phyloP scores from a whole-genome alignment of 92 coral and sea anemone species.

The Porites divaricata region DNA sequence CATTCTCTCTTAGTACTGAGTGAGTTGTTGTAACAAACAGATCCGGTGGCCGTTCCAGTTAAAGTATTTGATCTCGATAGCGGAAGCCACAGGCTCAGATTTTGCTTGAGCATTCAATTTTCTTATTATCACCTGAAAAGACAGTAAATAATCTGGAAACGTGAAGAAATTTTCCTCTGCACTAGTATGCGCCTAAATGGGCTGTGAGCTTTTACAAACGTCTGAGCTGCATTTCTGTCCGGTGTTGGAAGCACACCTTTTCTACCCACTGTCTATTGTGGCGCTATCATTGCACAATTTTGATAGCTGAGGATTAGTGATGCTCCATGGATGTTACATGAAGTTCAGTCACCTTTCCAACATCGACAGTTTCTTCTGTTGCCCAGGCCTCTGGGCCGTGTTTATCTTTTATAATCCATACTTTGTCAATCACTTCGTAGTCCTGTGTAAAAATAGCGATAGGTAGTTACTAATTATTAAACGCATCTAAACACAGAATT shows the following conservation, averaged over 20 bases:
- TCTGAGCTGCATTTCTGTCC: background rate
- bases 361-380: slow-evolving; percentile 8
- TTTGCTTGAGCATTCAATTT: too few species aligned
- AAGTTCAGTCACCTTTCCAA: slow-evolving; percentile 27
- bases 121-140: too few species aligned
- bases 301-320: background rate
- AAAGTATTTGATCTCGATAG: too few species aligned
- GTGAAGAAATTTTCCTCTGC: too few species aligned
- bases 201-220: too few species aligned
- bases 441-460: slow-evolving; percentile 48
- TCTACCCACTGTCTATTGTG: background rate
- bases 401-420: slow-evolving; percentile 93
- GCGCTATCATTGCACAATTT: background rate
- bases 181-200: too few species aligned
- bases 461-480: too few species aligned
- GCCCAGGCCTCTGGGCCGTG: slow-evolving; percentile 85
- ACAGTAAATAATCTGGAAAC: too few species aligned
- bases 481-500: background rate
- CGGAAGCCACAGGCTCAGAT: too few species aligned
- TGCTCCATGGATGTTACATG: slow-evolving; percentile 46
- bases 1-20: too few species aligned
- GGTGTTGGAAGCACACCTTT: background rate
- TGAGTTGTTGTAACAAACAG: too few species aligned
- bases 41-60: too few species aligned
- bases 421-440: slow-evolving; percentile 80